Evolutionary conservation across 2,113 vertebrate genomes (phyloP).

Genomic region (Crocuta crocuta): DNA sequence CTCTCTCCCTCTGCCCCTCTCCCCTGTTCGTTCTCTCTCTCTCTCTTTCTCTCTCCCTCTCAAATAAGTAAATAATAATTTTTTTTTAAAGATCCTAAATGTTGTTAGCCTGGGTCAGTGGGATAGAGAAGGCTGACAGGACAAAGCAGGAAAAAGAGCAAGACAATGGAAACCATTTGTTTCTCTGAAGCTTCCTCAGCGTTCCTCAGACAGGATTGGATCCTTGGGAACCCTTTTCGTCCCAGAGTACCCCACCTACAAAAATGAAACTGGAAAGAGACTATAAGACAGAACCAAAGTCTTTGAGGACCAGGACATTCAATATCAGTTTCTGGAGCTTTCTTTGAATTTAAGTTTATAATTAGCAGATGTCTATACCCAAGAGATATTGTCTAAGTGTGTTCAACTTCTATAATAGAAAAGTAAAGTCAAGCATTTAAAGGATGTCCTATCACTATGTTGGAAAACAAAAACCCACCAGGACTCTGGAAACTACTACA

Average conservation of each 20-base stretch:
- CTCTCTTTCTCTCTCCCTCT: too few species aligned
- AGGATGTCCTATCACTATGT: background rate
- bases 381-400: background rate
- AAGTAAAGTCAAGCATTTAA: background rate
- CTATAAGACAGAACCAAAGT: background rate
- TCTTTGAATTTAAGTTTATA: background rate
- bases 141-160: background rate
- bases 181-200: background rate
- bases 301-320: background rate
- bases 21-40: too few species aligned
- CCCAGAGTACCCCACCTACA: background rate
- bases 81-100: background rate
- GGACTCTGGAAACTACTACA: background rate
- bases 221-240: background rate
- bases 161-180: background rate
- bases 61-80: too few species aligned
- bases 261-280: background rate
- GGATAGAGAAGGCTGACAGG: background rate
- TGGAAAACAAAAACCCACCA: background rate
- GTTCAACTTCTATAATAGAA: background rate
- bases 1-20: too few species aligned
- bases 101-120: background rate
- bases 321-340: background rate
- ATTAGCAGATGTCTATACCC: background rate
- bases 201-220: background rate